Conservation (phyloP, 2,797 vertebrate genomes). For the Catostomus latipinnis region DNA sequence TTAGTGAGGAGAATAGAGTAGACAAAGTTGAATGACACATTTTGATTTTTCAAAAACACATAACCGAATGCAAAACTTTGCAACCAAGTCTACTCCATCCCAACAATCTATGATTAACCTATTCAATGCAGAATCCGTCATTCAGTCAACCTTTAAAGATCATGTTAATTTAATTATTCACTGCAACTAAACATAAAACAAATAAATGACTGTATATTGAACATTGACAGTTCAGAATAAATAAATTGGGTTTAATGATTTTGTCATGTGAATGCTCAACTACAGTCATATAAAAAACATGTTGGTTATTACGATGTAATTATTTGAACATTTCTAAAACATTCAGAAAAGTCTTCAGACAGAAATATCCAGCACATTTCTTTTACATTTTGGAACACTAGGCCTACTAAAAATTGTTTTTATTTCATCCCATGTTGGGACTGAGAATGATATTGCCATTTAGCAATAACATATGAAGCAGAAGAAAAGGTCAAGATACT, state of each 20-base stretch:
- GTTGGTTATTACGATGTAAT: background rate
- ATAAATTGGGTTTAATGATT: conserved; percentile 31
- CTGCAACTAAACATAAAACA: conserved; percentile 20
- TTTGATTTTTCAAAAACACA: background rate
- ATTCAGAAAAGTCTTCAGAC: background rate
- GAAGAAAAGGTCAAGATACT: no score
- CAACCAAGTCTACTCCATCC: background rate
- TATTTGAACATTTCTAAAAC: background rate
- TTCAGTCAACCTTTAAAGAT: conserved; percentile 20
- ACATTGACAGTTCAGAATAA: conserved; percentile 32
- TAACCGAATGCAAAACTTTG: background rate
- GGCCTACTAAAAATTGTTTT: no score
- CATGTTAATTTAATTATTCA: conserved; percentile 10
- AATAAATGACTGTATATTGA: conserved; percentile 3
- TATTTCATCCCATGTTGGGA: no score
- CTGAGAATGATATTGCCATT: no score
- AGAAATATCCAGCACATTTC: no score
- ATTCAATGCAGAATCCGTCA: conserved; percentile 5
- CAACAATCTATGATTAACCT: conserved; percentile 13
- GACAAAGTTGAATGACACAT: background rate
- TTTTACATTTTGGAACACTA: no score
- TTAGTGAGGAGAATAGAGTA: background rate
- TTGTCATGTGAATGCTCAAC: conserved; percentile 12
- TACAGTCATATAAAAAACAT: background rate
- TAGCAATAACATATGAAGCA: no score